phyloP scores from a whole-genome alignment of 2,113 vertebrate species.

The Tetrao urogallus region DNA sequence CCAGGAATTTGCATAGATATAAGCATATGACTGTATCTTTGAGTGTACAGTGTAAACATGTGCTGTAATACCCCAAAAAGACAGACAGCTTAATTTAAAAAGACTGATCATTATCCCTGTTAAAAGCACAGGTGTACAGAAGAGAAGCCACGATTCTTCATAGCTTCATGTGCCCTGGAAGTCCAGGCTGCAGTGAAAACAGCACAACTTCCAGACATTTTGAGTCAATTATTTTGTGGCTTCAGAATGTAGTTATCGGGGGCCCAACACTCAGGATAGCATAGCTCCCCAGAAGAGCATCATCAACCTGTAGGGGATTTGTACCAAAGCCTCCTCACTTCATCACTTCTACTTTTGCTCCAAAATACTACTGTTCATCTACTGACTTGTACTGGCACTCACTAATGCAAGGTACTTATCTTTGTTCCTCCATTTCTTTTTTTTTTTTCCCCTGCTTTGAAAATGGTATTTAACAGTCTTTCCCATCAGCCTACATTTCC shows the following conservation, averaged over 20 bases:
- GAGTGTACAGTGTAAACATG: not conserved
- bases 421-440: not conserved
- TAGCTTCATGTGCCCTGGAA: not conserved
- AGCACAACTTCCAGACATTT: not conserved
- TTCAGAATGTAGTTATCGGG: not conserved
- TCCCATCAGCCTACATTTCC: conserved; percentile 19
- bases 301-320: not conserved
- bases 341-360: not conserved
- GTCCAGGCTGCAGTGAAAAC: not conserved
- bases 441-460: not conserved
- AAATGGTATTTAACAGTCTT: conserved; percentile 12
- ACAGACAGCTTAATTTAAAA: not conserved
- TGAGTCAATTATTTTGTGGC: not conserved
- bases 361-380: not conserved
- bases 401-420: not conserved
- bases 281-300: not conserved
- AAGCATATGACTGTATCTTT: not conserved
- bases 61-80: not conserved
- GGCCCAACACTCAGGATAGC: not conserved
- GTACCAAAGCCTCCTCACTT: not conserved
- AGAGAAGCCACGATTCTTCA: not conserved
- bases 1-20: not conserved
- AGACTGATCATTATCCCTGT: not conserved
- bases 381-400: not conserved
- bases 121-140: not conserved